A percentile compares a stretch with the other conserved stretches of the same genome.
phyloP scores from a whole-genome alignment of 2,888 invertebrate genomes.

The Charanyca ferruginea region DNA sequence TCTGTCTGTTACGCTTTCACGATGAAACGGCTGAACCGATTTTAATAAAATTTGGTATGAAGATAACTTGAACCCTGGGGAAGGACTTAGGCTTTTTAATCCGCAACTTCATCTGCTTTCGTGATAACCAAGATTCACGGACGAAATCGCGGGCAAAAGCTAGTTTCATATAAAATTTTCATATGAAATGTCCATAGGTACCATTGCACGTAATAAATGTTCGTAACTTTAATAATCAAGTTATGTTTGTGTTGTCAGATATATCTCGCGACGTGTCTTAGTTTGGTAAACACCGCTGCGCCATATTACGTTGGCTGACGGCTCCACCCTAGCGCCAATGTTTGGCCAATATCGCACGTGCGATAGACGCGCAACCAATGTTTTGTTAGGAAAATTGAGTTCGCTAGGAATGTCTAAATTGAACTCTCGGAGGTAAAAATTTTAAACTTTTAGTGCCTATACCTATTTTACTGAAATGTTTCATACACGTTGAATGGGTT shows the following conservation, averaged over 20 bases:
- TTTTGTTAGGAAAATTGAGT: conserved; percentile 58
- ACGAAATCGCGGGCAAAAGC: too few species aligned
- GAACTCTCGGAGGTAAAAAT: conserved; percentile 12
- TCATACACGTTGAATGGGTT: not conserved
- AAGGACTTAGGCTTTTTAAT: too few species aligned
- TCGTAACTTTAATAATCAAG: conserved; percentile 65
- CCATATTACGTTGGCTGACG: conserved; percentile 52
- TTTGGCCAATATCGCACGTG: conserved; percentile 43
- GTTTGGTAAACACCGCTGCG: conserved; percentile 58
- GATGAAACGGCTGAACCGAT: too few species aligned
- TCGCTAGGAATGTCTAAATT: conserved; percentile 40
- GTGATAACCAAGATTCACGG: too few species aligned
- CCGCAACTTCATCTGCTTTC: too few species aligned
- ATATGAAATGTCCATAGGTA: conserved; percentile 6
- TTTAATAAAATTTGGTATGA: too few species aligned
- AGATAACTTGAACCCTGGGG: too few species aligned
- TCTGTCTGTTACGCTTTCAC: too few species aligned
- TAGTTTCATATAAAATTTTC: conserved; percentile 6
- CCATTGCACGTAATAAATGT: conserved; percentile 51
- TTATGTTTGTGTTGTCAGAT: conserved; percentile 60
- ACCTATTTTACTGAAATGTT: not conserved
- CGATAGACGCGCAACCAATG: conserved; percentile 42
- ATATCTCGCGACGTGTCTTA: conserved; percentile 56
- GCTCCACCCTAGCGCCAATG: conserved; percentile 45
- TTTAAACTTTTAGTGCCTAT: conserved; percentile 5